A percentile compares a stretch with the other conserved stretches of the same genome.
Evolutionary conservation across 2,797 vertebrate genomes (phyloP).

Genomic region (Vireo griseus): DNA sequence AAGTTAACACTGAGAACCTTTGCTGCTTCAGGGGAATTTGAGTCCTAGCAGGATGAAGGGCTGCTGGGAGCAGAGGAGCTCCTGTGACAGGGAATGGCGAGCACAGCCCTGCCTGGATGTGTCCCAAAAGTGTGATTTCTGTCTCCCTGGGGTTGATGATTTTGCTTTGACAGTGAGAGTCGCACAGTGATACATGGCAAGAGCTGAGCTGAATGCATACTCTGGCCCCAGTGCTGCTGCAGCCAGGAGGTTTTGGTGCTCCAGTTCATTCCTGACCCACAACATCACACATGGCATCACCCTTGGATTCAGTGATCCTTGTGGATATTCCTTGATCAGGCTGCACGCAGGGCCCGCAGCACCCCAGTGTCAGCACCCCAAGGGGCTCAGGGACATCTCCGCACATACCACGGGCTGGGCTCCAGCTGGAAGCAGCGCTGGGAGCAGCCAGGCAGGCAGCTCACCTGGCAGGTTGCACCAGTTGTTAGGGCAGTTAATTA

Average conservation of each 20-base stretch:
- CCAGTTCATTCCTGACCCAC: not conserved
- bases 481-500: not conserved
- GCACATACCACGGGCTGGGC: fast-evolving
- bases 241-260: not conserved
- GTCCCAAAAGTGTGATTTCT: not conserved
- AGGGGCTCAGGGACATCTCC: not conserved
- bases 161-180: not conserved
- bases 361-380: not conserved
- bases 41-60: not conserved
- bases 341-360: not conserved
- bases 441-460: not conserved
- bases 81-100: fast-evolving
- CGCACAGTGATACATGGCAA: fast-evolving
- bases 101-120: not conserved
- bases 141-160: not conserved
- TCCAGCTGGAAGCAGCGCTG: not conserved
- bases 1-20: not conserved
- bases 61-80: not conserved
- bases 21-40: not conserved
- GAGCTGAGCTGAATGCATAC: fast-evolving
- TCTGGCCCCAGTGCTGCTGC: not conserved
- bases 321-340: not conserved
- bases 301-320: not conserved
- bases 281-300: not conserved
- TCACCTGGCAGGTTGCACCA: not conserved